Percentiles rank a stretch among this genome's conserved stretches.
Evolutionary conservation across 2,797 vertebrate genomes (phyloP).

Genomic region (Sternotherus odoratus): DNA sequence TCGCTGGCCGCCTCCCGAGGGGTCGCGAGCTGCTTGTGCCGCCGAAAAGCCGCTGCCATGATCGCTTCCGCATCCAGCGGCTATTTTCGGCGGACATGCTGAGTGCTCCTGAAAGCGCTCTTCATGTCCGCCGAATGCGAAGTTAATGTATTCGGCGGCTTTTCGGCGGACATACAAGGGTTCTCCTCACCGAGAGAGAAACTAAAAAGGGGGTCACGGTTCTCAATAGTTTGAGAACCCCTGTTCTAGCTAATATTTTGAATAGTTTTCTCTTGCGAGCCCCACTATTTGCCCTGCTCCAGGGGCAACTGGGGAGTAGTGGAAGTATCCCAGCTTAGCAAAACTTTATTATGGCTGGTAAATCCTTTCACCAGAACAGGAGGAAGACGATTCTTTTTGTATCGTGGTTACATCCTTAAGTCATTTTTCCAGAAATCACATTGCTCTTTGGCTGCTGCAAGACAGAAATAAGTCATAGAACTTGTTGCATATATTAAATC

Average conservation of each 20-base stretch:
- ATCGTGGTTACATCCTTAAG: neutral
- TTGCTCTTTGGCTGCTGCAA: neutral
- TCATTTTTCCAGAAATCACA: neutral
- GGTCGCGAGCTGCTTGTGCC: too few relatives aligned
- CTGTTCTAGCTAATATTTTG: neutral
- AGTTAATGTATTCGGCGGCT: too few relatives aligned
- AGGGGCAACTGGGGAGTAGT: neutral
- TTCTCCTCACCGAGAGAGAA: too few relatives aligned
- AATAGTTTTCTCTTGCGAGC: neutral
- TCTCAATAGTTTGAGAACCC: too few relatives aligned
- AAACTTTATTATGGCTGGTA: neutral
- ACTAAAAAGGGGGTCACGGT: too few relatives aligned
- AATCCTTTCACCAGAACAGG: neutral
- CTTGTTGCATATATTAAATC: neutral
- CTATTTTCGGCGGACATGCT: too few relatives aligned
- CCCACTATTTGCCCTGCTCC: neutral
- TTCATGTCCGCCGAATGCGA: too few relatives aligned
- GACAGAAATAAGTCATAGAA: neutral
- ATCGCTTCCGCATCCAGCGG: too few relatives aligned
- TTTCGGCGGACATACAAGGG: too few relatives aligned
- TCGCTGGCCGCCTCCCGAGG: too few relatives aligned
- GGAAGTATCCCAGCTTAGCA: neutral
- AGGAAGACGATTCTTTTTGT: neutral
- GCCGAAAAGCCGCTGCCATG: too few relatives aligned
- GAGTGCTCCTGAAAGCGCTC: too few relatives aligned